Evolutionary conservation across 2,888 invertebrate species (phyloP).

Genomic region (Nephrocerus scutellatus): DNA sequence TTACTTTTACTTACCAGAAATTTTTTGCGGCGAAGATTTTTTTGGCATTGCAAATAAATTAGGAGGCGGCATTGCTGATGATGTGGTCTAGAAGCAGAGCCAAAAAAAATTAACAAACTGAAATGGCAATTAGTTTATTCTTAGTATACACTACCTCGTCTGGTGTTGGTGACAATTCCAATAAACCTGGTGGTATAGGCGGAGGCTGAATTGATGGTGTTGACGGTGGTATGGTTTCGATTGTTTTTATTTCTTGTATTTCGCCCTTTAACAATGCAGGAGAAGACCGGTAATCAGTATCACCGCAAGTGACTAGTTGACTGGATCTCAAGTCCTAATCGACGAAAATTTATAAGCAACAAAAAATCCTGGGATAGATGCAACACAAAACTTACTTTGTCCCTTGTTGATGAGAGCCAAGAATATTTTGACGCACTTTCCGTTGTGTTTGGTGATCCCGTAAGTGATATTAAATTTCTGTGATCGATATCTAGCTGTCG

Average conservation of each 20-base stretch:
- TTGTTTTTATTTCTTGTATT: slow-evolving; percentile 22
- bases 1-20: slow-evolving; percentile 30
- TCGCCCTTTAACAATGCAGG: slow-evolving; percentile 7
- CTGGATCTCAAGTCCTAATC: slow-evolving; percentile 32
- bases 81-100: not conserved
- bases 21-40: slow-evolving; percentile 36
- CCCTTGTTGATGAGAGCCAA: slow-evolving; percentile 25
- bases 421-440: slow-evolving; percentile 26
- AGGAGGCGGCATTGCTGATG: slow-evolving; percentile 9
- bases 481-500: slow-evolving; percentile 66
- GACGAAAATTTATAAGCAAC: slow-evolving; percentile 1
- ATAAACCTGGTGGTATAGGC: slow-evolving; percentile 19
- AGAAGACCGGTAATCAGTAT: slow-evolving; percentile 39
- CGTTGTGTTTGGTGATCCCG: slow-evolving; percentile 57
- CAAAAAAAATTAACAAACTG: not conserved
- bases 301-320: slow-evolving; percentile 21
- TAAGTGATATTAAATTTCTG: slow-evolving; percentile 74
- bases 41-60: slow-evolving; percentile 8
- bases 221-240: slow-evolving; percentile 19
- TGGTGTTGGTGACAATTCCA: slow-evolving; percentile 16
- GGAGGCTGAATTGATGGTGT: slow-evolving; percentile 19
- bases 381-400: slow-evolving; percentile 18
- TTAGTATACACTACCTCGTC: too few species aligned
- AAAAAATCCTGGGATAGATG: not conserved
- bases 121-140: not conserved